phyloP scores from a whole-genome alignment of 2,888 invertebrate species.

The Globia sparganii region DNA sequence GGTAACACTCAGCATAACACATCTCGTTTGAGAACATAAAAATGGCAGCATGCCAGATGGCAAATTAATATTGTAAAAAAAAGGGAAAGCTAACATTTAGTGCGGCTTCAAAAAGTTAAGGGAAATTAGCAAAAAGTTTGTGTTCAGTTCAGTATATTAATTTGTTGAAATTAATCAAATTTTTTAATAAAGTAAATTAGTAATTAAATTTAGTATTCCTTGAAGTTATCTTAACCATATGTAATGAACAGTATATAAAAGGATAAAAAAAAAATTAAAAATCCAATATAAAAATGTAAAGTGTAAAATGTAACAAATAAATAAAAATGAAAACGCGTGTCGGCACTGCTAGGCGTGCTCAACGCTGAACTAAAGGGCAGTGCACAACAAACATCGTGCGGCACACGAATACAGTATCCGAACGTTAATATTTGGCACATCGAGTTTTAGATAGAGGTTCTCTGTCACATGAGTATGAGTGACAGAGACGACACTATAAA shows the following conservation, averaged over 20 bases:
- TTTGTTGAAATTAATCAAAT: neutral
- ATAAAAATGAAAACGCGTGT: conserved; percentile 27
- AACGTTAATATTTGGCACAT: neutral
- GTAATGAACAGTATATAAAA: neutral
- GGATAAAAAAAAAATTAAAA: neutral
- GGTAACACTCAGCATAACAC: conserved; percentile 68
- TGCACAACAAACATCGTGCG: conserved; percentile 42
- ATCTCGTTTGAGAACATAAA: conserved; percentile 61
- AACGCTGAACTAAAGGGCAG: conserved; percentile 24
- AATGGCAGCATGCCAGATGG: conserved; percentile 71
- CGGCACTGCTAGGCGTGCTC: conserved; percentile 44
- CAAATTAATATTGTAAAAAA: conserved; percentile 65
- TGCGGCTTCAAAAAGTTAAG: conserved; percentile 62
- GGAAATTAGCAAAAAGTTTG: conserved; percentile 56
- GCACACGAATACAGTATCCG: neutral
- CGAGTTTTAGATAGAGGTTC: neutral
- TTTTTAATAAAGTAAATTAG: conserved; percentile 2
- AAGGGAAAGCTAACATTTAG: conserved; percentile 69
- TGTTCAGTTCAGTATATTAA: conserved; percentile 51
- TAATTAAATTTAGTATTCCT: neutral
- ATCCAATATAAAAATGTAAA: conserved; percentile 25
- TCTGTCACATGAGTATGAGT: neutral
- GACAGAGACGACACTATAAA: neutral
- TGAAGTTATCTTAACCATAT: neutral
- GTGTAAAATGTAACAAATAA: conserved; percentile 42